phyloP scores from a whole-genome alignment of 1,140 invertebrate genomes.

The Procambarus virginalis region DNA sequence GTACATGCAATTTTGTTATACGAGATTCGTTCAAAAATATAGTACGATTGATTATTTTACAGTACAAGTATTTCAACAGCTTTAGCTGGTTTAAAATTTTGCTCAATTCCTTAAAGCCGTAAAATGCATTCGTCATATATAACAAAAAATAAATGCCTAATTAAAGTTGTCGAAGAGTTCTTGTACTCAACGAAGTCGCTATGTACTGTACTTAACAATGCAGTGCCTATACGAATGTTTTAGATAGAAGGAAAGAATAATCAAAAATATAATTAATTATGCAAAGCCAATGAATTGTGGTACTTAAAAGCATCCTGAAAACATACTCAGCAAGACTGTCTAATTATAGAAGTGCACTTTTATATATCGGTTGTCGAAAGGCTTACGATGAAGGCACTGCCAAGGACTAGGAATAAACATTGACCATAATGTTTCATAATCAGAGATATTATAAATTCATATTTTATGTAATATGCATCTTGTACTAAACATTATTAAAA shows the following conservation, averaged over 20 bases:
- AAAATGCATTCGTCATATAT: no score
- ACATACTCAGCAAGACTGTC: no score
- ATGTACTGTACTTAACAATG: not conserved
- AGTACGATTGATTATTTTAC: not conserved
- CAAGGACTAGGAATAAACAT: not conserved
- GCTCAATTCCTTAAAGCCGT: no score
- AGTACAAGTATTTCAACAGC: not conserved
- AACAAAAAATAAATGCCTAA: no score
- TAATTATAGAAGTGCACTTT: not conserved
- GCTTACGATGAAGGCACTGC: not conserved
- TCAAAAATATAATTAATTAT: no score
- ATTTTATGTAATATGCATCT: not conserved
- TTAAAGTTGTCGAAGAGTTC: no score
- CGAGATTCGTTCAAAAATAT: not conserved
- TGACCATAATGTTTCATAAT: not conserved
- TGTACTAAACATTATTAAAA: not conserved
- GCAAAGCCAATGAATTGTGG: no score
- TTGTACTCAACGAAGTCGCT: no score
- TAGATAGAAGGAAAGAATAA: no score
- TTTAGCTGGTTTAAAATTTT: not conserved
- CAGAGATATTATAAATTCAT: not conserved
- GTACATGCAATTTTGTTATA: not conserved
- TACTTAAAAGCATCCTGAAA: no score
- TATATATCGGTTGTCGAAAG: not conserved
- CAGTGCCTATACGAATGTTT: not conserved